These are phyloP conservation scores for Lampris megalopsis DNA, from an alignment of 2,113 vertebrate genomes.

Conservation along the genomic window DNA sequence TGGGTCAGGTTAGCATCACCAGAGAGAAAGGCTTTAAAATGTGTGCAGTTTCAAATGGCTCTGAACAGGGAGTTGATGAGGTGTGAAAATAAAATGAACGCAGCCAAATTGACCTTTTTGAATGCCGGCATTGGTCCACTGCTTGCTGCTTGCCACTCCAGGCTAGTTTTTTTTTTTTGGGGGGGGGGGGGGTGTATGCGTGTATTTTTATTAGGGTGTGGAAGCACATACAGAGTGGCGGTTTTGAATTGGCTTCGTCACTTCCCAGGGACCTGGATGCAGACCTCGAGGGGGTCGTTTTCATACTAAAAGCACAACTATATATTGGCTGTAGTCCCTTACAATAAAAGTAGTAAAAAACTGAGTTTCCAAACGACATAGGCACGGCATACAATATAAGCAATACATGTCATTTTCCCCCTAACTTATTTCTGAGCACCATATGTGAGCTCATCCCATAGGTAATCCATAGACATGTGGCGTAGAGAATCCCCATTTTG, in stretches of 20 bases:
- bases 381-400: conserved; percentile 49
- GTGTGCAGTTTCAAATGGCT: conserved; percentile 1
- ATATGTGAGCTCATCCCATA: conserved; percentile 50
- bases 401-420: conserved; percentile 60
- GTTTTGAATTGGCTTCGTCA: conserved; percentile 28
- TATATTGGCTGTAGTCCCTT: conserved; percentile 55
- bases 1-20: conserved; percentile 35
- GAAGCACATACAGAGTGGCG: conserved; percentile 2
- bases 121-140: background rate
- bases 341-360: conserved; percentile 56
- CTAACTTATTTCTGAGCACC: conserved; percentile 42
- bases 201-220: conserved; percentile 25
- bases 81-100: conserved; percentile 34
- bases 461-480: conserved; percentile 29
- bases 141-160: background rate
- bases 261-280: conserved; percentile 25
- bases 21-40: conserved; percentile 17
- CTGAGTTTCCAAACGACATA: conserved; percentile 56
- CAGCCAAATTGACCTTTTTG: background rate
- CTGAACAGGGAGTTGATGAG: conserved; percentile 7
- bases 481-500: conserved; percentile 9
- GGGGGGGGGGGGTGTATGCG: background rate
- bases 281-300: conserved; percentile 20
- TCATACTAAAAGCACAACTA: conserved; percentile 53
- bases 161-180: too few species aligned